A percentile compares a stretch with the other conserved stretches of the same genome.
Evolutionary conservation across 1,140 invertebrate genomes (phyloP).

Genomic region (Subanguina moxae): DNA sequence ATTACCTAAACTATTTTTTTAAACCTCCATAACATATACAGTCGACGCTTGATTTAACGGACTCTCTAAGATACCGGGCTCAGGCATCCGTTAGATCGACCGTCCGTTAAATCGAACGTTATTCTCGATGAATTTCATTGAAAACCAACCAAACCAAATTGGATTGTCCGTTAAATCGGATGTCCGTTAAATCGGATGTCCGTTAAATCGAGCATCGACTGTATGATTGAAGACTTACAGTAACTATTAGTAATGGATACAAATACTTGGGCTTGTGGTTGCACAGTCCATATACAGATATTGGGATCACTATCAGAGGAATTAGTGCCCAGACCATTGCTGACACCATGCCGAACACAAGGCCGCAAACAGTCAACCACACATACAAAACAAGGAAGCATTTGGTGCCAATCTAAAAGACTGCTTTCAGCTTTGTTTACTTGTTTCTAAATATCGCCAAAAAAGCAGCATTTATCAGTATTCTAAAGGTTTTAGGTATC

Average conservation of each 20-base stretch:
- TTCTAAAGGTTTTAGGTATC: too few relatives aligned
- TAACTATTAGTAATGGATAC: constrained; percentile 48
- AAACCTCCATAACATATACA: neutral
- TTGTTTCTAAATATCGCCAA: too few relatives aligned
- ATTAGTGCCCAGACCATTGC: constrained; percentile 45
- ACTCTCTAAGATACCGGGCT: neutral
- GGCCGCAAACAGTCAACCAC: constrained; percentile 33
- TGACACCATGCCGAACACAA: constrained; percentile 48
- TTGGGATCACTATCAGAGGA: constrained; percentile 37
- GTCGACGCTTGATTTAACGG: too few relatives aligned
- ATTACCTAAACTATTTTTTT: constrained; percentile 33
- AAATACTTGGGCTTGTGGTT: constrained; percentile 47
- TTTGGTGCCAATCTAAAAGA: constrained; percentile 49
- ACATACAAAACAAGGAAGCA: constrained; percentile 46
- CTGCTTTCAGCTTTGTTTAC: too few relatives aligned
- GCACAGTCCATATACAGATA: constrained; percentile 41
- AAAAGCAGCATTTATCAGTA: too few relatives aligned
- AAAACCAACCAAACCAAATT: too few relatives aligned
- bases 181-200: too few relatives aligned
- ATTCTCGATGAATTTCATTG: too few relatives aligned
- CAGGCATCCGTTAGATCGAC: neutral
- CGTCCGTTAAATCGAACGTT: too few relatives aligned
- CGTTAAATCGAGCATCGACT: too few relatives aligned
- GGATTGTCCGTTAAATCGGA: too few relatives aligned
- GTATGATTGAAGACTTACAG: constrained; percentile 39